Evolutionary conservation across 1,140 invertebrate genomes (phyloP).

Genomic region (Archegozetes longisetosus): DNA sequence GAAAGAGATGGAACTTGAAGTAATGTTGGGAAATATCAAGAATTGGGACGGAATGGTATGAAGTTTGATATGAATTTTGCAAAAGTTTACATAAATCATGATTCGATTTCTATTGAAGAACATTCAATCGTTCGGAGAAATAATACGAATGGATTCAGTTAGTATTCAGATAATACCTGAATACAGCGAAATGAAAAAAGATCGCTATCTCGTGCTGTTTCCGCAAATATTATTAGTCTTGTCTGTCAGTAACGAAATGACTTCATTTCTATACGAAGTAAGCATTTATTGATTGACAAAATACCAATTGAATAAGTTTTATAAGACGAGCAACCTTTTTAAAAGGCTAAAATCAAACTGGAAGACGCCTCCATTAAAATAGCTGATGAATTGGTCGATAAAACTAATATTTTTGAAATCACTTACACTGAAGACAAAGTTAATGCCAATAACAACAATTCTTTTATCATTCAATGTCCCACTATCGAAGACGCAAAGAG

Average conservation of each 20-base stretch:
- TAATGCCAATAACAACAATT: not conserved
- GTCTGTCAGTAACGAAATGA: slow-evolving; percentile 72
- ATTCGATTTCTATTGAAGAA: slow-evolving; percentile 23
- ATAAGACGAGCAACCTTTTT: not conserved
- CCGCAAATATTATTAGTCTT: slow-evolving; percentile 70
- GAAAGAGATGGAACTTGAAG: slow-evolving; percentile 87
- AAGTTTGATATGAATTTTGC: not conserved
- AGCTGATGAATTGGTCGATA: not conserved
- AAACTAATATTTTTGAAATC: not conserved
- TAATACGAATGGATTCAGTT: slow-evolving; percentile 43
- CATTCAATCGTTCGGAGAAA: slow-evolving; percentile 33
- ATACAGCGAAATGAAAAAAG: slow-evolving; percentile 46
- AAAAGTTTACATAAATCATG: not conserved
- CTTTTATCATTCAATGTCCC: not conserved
- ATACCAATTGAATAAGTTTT: not conserved
- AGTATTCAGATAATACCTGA: slow-evolving; percentile 47
- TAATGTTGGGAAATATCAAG: slow-evolving; percentile 74
- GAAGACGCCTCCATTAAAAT: not conserved
- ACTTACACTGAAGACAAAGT: not conserved
- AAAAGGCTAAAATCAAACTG: not conserved
- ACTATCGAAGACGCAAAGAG: not conserved
- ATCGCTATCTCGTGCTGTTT: slow-evolving; percentile 83
- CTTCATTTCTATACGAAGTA: slow-evolving; percentile 91
- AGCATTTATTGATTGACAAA: slow-evolving; percentile 19
- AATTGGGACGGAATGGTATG: slow-evolving; percentile 80